These are phyloP conservation scores for Crypturellus tataupa DNA, from an alignment of 2,797 vertebrate species.

Conservation along the genomic window DNA sequence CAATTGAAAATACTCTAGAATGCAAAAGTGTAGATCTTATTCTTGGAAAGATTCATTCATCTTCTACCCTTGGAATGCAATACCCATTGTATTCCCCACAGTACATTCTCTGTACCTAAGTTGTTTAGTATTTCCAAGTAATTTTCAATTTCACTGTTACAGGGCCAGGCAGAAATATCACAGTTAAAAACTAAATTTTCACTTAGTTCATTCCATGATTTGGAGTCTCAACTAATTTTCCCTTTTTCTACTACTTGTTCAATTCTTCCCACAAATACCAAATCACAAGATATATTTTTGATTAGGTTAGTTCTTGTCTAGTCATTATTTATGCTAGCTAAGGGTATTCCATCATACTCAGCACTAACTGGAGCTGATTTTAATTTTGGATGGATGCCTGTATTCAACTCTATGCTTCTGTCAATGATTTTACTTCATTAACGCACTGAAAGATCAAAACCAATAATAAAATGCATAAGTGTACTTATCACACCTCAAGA, in stretches of 20 bases:
- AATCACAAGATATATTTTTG: not conserved
- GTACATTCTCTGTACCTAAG: not conserved
- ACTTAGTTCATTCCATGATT: not conserved
- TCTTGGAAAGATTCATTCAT: not conserved
- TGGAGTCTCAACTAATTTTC: not conserved
- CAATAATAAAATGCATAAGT: not conserved
- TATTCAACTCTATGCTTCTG: not conserved
- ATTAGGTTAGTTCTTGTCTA: not conserved
- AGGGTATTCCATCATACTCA: not conserved
- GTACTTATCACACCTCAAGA: not conserved
- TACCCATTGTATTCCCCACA: not conserved
- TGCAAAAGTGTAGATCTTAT: not conserved
- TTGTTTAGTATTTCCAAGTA: not conserved
- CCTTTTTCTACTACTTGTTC: not conserved
- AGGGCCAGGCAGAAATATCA: not conserved
- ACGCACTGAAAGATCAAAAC: not conserved
- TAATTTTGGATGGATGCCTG: not conserved
- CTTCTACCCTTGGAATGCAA: not conserved
- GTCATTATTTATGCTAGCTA: not conserved
- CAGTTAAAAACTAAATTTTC: not conserved
- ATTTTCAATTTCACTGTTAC: not conserved
- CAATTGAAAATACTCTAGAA: not conserved
- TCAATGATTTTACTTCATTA: not conserved
- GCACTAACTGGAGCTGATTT: not conserved
- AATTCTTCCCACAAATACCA: not conserved